phyloP scores from a whole-genome alignment of 1,140 invertebrate genomes.

The Papilio helenus region DNA sequence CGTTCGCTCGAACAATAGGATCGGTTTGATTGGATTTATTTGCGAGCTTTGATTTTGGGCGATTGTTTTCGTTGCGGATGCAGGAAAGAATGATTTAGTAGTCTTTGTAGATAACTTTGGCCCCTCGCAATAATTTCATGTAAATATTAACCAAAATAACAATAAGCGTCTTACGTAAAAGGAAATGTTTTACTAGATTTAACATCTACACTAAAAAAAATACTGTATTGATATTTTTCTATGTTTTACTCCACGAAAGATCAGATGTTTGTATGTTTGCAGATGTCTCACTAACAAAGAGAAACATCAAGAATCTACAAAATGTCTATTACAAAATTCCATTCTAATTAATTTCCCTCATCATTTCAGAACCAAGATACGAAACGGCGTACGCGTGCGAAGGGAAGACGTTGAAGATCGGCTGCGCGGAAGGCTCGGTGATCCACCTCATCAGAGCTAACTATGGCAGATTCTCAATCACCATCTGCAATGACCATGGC shows the following conservation, averaged over 20 bases:
- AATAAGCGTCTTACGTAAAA: too few relatives aligned
- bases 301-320: background rate
- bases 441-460: constrained; percentile 97
- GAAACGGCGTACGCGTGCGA: constrained; percentile 95
- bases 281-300: too few relatives aligned
- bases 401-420: constrained; percentile 93
- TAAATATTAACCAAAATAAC: too few relatives aligned
- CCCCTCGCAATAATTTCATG: too few relatives aligned
- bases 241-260: too few relatives aligned
- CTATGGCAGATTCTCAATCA: constrained; percentile 97
- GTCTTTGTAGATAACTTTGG: too few relatives aligned
- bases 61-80: constrained; percentile 40
- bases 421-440: constrained; percentile 93
- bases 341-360: constrained; percentile 19
- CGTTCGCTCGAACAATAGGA: constrained; percentile 59
- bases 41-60: constrained; percentile 34
- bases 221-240: too few relatives aligned
- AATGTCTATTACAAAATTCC: background rate
- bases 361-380: constrained; percentile 84
- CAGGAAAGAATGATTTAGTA: constrained; percentile 31
- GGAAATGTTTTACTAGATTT: too few relatives aligned
- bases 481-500: constrained; percentile 97
- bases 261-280: too few relatives aligned
- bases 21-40: constrained; percentile 69
- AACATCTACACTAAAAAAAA: too few relatives aligned